Base-by-base conservation (phyloP, 2,113 vertebrate genomes). In the Phocoena phocoena region DNA sequence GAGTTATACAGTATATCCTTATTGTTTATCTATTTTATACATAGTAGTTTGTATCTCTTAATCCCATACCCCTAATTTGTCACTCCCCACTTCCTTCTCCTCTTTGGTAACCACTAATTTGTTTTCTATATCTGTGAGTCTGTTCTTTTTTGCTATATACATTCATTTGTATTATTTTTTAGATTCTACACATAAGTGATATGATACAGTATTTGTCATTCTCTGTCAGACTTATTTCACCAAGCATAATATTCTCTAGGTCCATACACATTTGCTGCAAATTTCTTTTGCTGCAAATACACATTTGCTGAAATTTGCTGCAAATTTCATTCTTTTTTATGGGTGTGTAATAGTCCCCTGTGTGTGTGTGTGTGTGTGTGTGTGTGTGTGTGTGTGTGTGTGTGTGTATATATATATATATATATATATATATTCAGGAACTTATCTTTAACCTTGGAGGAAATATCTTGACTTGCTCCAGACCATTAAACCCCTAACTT, bases 341-440 rank as follows among this genome's bases (percentile, higher is more conserved):
- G 31, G 50, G 18, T 79, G 33, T 36, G 1, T 79, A 79, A 79
- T 55, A 21, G 31, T 55, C 20, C 31, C n/a, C 8, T n/a, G 1
- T 53, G 15, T 53, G 50, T 53, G 15, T 53, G 50, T 53, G 15
- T 53, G 50, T 53, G 15, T 53, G 1, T 53, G 4, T 53, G 1
- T 53, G 14, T 50, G 3, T 50, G 13, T 50, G 13, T 36, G 36
- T 36, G 36, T 36, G 36, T 36, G n/a, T n/a, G n/a, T n/a, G n/a
- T n/a, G n/a, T n/a, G n/a, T n/a, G n/a, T n/a, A 36, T 36, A 36
- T 36, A 36, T 50, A 0, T 53, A 5, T 53, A 0, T 50, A 0
- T 53, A 5, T 17, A 0, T 15, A 0, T 5, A 5, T 5, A 0
- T 5, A 28, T 11, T 5, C 31, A 71, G 83, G 21, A 83, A 67